Percentiles rank a stretch among this genome's conserved stretches.
Evolutionary conservation across 2,888 invertebrate species (phyloP).

Genomic region (Orgyia antiqua): DNA sequence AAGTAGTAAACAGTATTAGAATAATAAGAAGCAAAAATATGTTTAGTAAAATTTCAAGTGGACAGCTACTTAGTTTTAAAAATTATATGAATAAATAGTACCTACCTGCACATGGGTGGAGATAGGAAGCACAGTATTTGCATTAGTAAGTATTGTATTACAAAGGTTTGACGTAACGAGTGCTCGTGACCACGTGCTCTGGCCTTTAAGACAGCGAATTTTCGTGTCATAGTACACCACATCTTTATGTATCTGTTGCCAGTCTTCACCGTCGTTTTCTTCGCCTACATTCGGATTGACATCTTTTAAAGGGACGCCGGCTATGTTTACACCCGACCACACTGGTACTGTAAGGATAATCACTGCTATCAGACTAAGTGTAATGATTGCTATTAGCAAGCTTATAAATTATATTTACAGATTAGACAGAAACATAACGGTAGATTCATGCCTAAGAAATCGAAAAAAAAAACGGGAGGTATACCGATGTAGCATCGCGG

Average conservation of each 20-base stretch:
- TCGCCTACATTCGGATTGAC: slow-evolving; percentile 83
- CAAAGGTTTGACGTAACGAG: slow-evolving; percentile 82
- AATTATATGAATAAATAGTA: too few relatives aligned
- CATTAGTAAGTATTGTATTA: slow-evolving; percentile 73
- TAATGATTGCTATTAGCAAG: too few relatives aligned
- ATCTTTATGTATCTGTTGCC: slow-evolving; percentile 63
- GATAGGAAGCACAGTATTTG: slow-evolving; percentile 13
- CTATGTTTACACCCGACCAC: slow-evolving; percentile 84
- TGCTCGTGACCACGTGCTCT: slow-evolving; percentile 89
- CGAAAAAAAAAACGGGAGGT: too few relatives aligned
- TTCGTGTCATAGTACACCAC: slow-evolving; percentile 12
- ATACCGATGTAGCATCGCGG: too few relatives aligned
- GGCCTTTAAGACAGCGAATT: slow-evolving; percentile 36
- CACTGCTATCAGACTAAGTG: neutral
- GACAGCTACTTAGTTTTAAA: too few relatives aligned
- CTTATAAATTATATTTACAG: too few relatives aligned
- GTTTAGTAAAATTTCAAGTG: too few relatives aligned
- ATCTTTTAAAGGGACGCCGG: slow-evolving; percentile 77
- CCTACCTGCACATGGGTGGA: slow-evolving; percentile 21
- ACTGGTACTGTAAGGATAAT: slow-evolving; percentile 21
- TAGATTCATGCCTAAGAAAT: too few relatives aligned
- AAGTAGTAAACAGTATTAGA: too few relatives aligned
- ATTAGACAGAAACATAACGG: too few relatives aligned
- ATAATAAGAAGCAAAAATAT: too few relatives aligned
- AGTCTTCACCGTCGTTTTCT: slow-evolving; percentile 83